A percentile compares a stretch with the other conserved stretches of the same genome.
Conservation (phyloP, 1,140 invertebrate species). For the Drosophila persimilis region DNA sequence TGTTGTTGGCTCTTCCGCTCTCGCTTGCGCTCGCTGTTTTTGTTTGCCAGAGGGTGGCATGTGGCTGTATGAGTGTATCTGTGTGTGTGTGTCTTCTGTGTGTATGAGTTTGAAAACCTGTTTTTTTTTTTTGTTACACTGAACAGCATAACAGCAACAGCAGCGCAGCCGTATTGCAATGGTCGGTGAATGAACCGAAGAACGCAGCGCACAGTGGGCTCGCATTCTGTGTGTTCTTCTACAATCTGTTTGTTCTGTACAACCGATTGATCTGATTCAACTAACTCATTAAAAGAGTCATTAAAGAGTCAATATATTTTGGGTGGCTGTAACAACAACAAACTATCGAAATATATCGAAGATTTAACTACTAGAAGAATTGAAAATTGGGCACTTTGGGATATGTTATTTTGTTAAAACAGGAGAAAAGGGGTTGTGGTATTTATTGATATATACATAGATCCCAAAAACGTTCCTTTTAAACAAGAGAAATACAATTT, state of each 20-base stretch:
- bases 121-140: constrained; percentile 59
- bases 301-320: no score
- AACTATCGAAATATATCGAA: no score
- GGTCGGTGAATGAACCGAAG: constrained; percentile 81
- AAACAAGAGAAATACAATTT: no score
- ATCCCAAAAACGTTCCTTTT: not conserved
- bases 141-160: constrained; percentile 44
- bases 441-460: no score
- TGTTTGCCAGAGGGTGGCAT: constrained; percentile 71
- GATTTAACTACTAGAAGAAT: no score
- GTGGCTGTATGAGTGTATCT: constrained; percentile 25
- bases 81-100: constrained; percentile 23
- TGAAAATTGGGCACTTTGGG: no score
- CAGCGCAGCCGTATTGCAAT: constrained; percentile 74
- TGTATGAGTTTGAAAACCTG: constrained; percentile 61
- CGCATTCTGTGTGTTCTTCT: not conserved
- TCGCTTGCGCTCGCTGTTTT: constrained; percentile 63
- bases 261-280: not conserved
- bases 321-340: no score
- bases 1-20: constrained; percentile 71
- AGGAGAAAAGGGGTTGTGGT: no score
- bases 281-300: no score
- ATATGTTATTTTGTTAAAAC: no score
- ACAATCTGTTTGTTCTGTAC: not conserved
- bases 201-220: constrained; percentile 25